These are phyloP conservation scores for Aurelia sp. DNA, from an alignment of 30 jellyfish, hydroid and myxozoan species.

Conservation along the genomic window DNA sequence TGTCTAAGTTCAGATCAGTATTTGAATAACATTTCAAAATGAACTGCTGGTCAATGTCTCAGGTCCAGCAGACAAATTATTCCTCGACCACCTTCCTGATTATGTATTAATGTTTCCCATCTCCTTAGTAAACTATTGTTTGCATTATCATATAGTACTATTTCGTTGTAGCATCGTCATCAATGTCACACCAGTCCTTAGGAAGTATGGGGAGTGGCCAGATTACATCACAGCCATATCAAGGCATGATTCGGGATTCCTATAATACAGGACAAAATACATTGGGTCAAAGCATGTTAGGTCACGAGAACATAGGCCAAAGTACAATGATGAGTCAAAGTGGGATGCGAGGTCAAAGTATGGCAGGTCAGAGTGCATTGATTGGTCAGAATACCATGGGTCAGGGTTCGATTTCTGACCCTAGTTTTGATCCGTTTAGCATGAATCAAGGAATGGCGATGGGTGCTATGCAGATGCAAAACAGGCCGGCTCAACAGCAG, in stretches of 20 bases:
- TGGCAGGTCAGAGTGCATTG: background rate
- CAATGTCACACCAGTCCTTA: background rate
- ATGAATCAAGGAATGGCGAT: no score
- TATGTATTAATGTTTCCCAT: background rate
- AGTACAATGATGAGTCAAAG: background rate
- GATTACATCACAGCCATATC: background rate
- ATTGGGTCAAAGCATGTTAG: conserved; percentile 1
- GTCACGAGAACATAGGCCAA: background rate
- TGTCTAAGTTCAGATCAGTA: background rate
- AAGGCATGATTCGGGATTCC: background rate
- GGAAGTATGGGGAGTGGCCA: background rate
- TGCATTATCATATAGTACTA: background rate
- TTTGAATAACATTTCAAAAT: background rate
- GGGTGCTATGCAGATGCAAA: no score
- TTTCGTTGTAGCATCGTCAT: background rate
- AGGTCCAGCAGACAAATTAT: no score
- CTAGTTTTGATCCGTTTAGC: conserved; percentile 2
- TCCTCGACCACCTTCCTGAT: no score
- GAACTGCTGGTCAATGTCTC: no score
- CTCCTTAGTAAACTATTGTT: background rate
- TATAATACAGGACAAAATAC: conserved; percentile 5
- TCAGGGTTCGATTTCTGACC: background rate
- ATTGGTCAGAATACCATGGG: background rate
- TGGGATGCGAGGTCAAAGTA: background rate
- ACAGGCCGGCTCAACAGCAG: no score